phyloP scores from a whole-genome alignment of 1,140 invertebrate species.

The Ips nitidus region DNA sequence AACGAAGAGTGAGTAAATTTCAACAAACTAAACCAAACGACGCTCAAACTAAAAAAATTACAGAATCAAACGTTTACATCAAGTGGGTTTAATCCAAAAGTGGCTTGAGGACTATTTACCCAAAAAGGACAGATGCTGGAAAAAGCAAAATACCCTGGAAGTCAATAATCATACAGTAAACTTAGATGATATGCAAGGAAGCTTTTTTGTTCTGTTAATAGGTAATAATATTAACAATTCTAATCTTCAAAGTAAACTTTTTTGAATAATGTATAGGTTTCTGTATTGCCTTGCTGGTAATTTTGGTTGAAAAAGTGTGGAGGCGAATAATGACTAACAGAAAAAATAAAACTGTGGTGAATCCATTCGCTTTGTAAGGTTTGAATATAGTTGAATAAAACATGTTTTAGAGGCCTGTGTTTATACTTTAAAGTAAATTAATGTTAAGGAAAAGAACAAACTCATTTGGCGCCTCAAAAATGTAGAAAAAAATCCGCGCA shows the following conservation, averaged over 20 bases:
- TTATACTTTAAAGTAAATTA: too few relatives aligned
- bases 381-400: too few relatives aligned
- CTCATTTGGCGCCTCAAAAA: too few relatives aligned
- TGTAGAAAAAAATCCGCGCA: not conserved
- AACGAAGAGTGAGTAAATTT: constrained; percentile 60
- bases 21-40: not conserved
- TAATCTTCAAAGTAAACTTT: not conserved
- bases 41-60: constrained; percentile 16
- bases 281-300: not conserved
- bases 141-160: constrained; percentile 60
- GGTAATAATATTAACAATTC: constrained; percentile 56
- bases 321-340: not conserved
- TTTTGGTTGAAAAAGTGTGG: not conserved
- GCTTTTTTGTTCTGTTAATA: constrained; percentile 77
- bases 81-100: constrained; percentile 80
- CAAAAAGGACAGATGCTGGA: constrained; percentile 77
- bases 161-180: constrained; percentile 83
- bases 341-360: not conserved
- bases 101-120: constrained; percentile 80
- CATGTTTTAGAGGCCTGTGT: too few relatives aligned
- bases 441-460: too few relatives aligned
- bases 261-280: not conserved
- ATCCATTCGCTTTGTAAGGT: not conserved
- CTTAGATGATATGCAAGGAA: constrained; percentile 87
- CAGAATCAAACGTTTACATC: constrained; percentile 76